Conservation (phyloP, 2,797 vertebrate species). For the Rhinoraja longicauda region DNA sequence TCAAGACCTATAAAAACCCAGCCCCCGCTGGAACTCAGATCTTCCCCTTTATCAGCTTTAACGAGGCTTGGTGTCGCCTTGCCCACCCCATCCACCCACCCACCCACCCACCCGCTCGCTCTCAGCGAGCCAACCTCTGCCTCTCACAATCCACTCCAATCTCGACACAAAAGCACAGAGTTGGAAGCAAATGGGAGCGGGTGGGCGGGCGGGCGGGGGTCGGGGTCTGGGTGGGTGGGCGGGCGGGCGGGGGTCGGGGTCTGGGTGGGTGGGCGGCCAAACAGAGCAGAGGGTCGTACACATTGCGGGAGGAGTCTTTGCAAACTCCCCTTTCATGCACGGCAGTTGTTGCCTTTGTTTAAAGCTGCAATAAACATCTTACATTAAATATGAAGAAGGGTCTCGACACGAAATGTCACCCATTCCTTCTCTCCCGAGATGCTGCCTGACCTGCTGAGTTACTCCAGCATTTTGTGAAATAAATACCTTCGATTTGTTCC, state of each 20-base stretch:
- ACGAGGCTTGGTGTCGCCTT: neutral
- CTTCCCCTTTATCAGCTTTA: neutral
- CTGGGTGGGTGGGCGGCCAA: neutral
- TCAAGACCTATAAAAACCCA: neutral
- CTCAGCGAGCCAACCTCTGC: neutral
- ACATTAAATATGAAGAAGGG: no score
- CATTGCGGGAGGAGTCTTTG: neutral
- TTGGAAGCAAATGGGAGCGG: neutral
- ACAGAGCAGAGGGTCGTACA: neutral
- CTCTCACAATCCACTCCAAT: neutral
- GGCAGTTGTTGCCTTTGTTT: no score
- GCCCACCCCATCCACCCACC: neutral
- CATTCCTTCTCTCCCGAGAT: no score
- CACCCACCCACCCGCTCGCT: neutral
- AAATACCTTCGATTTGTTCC: no score
- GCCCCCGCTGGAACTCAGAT: neutral
- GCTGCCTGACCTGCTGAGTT: no score
- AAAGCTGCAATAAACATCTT: no score
- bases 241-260: neutral
- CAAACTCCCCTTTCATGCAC: neutral
- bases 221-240: neutral
- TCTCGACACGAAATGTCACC: no score
- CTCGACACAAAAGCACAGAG: neutral
- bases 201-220: neutral
- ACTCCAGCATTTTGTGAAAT: no score